phyloP scores from a whole-genome alignment of 2,888 invertebrate species.

The Coremacera marginata region DNA sequence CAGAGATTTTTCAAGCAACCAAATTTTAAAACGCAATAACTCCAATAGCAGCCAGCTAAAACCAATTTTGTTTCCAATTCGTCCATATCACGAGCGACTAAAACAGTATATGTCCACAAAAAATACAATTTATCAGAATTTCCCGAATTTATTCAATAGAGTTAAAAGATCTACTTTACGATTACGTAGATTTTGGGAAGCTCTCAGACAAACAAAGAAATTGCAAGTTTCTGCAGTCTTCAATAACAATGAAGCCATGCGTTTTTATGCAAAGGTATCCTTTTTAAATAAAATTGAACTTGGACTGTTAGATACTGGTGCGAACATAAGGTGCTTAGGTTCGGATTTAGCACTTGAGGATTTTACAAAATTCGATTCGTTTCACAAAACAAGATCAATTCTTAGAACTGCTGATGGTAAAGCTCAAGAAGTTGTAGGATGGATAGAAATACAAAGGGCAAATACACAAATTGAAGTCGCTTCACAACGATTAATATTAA shows the following conservation, averaged over 20 bases:
- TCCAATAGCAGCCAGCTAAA: background rate
- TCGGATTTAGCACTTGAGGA: background rate
- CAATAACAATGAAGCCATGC: background rate
- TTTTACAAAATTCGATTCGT: background rate
- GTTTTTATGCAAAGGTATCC: background rate
- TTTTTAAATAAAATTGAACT: conserved; percentile 11
- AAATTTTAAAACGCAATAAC: background rate
- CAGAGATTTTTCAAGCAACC: background rate
- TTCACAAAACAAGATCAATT: background rate
- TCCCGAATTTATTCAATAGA: background rate
- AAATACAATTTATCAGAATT: background rate
- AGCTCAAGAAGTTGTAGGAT: background rate
- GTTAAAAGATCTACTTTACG: conserved; percentile 22
- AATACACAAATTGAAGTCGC: background rate
- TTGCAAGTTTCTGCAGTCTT: conserved; percentile 6
- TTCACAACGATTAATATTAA: conserved; percentile 22
- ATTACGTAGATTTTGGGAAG: conserved; percentile 15
- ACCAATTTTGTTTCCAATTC: background rate
- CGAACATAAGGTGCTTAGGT: conserved; percentile 24
- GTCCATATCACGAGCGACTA: conserved; percentile 7
- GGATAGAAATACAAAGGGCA: background rate
- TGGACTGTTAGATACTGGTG: conserved; percentile 27
- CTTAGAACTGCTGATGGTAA: conserved; percentile 9
- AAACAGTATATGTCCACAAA: background rate
- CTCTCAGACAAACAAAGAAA: conserved; percentile 1